Evolutionary conservation across 2,797 vertebrate species (phyloP), one percentile per base, ranked within the genome.

Genomic region (Myoxocephalus aenaeus): DNA sequence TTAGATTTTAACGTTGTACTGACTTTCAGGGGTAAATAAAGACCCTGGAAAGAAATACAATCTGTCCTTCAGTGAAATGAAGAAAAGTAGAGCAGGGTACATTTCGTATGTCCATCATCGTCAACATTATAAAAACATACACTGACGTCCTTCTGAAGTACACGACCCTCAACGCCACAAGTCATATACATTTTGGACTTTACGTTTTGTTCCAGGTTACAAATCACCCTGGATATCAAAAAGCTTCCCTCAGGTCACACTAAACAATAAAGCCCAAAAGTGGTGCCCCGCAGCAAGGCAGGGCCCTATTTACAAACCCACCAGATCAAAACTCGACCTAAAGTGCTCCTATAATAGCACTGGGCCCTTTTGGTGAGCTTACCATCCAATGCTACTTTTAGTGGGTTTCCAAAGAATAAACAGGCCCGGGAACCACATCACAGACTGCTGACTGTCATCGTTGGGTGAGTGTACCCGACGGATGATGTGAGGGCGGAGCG

Each of bases 371-470:
- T 90, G 89, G 89, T 91, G 86, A 93, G 90, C 86, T 83, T 87
- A 85, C 91, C 90, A 89, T 92, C 89, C 89, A 88, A 84, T 89
- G 92, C 90, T 91, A 90, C 92, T 94, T 93, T 94, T 93, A 92
- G 93, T 92, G 90, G 93, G 86, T 93, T 93, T 93, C 81, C 87
- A 92, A 92, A 93, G 92, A 91, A 93, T 94, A 94, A 94, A 94
- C 94, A 94, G 89, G 90, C 90, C 81, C 34, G 64, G 48, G 54
- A 92, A 92, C 94, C 94, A 94, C 93, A 94, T 94, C 92, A 93
- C 85, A 93, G 88, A 64, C 79, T 81, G 87, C 89, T 90, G 85
- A 93, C 93, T 93, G 94, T 95, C 94, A 95, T 93, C 91, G 78
- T 76, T 76, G 92, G 92, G 90, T 86, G 87, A 94, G 88, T 93